phyloP scores from a whole-genome alignment of 2,113 vertebrate species.

The Tetrax tetrax region DNA sequence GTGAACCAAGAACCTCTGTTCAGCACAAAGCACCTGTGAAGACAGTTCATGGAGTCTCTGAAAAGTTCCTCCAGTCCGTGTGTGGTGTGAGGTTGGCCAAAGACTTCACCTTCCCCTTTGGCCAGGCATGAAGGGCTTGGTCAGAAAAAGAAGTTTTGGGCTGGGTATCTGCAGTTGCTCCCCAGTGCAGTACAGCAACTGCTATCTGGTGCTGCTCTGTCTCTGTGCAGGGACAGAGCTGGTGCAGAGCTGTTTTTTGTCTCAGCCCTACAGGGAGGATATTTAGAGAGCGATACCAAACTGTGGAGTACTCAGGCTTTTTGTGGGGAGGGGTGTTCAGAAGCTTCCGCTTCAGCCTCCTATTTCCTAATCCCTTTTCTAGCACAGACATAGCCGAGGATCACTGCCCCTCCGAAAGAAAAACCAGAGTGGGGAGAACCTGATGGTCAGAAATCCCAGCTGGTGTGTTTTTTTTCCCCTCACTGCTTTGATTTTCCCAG shows the following conservation, averaged over 20 bases:
- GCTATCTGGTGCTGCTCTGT: neutral
- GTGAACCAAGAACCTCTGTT: neutral
- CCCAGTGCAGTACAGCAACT: accelerated
- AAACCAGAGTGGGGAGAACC: neutral
- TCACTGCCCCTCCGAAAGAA: neutral
- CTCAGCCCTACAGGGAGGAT: neutral
- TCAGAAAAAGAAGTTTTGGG: neutral
- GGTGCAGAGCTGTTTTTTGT: neutral
- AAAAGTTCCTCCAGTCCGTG: neutral
- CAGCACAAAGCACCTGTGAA: accelerated
- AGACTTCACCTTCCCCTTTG: neutral
- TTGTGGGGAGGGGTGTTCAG: neutral
- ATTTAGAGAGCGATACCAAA: neutral
- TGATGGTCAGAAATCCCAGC: neutral
- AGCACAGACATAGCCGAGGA: neutral
- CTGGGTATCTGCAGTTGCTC: neutral
- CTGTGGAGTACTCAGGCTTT: neutral
- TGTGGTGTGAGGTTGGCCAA: neutral
- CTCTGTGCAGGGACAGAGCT: neutral
- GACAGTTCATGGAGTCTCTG: neutral
- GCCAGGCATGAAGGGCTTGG: neutral
- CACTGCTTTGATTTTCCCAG: neutral
- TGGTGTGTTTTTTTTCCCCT: accelerated
- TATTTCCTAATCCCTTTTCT: neutral
- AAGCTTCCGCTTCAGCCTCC: neutral